phyloP scores from a whole-genome alignment of 2,797 vertebrate genomes.

The Micropoecilia bifurca region DNA sequence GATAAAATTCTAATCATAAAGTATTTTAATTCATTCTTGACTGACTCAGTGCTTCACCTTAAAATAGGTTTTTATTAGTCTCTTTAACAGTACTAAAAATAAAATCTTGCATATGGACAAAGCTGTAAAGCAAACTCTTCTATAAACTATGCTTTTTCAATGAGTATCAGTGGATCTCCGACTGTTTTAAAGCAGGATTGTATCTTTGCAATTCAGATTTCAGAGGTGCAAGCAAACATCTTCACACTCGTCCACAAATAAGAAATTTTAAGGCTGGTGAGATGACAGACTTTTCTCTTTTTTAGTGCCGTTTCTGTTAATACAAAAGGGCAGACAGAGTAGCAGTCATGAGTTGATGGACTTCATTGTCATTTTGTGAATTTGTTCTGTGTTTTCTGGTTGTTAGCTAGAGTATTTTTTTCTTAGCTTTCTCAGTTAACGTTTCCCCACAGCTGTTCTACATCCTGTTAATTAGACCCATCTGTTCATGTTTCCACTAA shows the following conservation, averaged over 20 bases:
- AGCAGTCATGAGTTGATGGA: background rate
- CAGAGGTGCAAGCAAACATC: background rate
- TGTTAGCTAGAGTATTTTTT: background rate
- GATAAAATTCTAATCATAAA: no score
- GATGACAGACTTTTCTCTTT: background rate
- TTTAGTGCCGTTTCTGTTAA: background rate
- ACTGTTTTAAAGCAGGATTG: background rate
- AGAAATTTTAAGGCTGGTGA: background rate
- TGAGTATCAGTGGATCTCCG: background rate
- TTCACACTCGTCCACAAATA: background rate
- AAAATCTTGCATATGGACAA: background rate
- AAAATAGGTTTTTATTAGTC: no score
- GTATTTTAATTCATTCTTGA: no score
- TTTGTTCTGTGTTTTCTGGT: background rate
- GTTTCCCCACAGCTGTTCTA: background rate
- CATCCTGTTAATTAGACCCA: background rate
- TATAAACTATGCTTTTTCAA: background rate
- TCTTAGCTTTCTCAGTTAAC: background rate
- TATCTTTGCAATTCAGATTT: background rate
- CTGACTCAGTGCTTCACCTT: no score
- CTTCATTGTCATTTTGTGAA: background rate
- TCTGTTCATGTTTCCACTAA: background rate
- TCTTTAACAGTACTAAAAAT: background rate
- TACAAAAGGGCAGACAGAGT: background rate
- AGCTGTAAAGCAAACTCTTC: background rate